A percentile compares a stretch with the other conserved stretches of the same genome.
Conservation (phyloP, 1,140 invertebrate genomes). For the Neodiprion lecontei region DNA sequence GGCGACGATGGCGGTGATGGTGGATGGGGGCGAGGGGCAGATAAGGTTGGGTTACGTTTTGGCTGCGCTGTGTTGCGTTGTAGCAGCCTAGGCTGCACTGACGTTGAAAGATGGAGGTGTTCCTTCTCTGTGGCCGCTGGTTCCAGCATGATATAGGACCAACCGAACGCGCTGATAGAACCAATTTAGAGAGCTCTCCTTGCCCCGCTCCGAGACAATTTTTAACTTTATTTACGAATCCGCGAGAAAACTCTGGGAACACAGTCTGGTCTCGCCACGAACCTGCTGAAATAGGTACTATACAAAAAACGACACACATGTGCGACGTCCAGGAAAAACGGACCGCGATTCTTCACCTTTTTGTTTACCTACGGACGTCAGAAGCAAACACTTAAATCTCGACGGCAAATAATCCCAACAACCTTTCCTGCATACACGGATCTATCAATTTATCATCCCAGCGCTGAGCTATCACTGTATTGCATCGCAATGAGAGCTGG, state of each 20-base stretch:
- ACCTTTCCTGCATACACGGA: no score
- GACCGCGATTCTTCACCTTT: neutral
- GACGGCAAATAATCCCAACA: no score
- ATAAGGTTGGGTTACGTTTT: neutral
- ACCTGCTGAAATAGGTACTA: no score
- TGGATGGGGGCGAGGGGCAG: neutral
- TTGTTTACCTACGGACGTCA: no score
- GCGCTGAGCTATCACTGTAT: no score
- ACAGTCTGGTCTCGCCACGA: no score
- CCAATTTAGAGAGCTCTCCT: slow-evolving; percentile 19
- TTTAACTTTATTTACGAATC: slow-evolving; percentile 29
- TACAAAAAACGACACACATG: neutral
- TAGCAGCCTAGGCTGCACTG: slow-evolving; percentile 42
- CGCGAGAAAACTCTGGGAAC: neutral
- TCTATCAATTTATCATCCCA: no score
- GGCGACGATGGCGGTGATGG: slow-evolving; percentile 29
- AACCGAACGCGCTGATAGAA: slow-evolving; percentile 56
- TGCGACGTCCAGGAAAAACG: neutral
- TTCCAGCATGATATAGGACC: slow-evolving; percentile 59
- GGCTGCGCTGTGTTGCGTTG: slow-evolving; percentile 13
- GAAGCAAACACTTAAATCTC: no score
- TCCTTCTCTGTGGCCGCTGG: slow-evolving; percentile 48
- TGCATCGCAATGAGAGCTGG: no score
- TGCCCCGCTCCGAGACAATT: slow-evolving; percentile 30
- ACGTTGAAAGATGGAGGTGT: slow-evolving; percentile 54